phyloP scores from a whole-genome alignment of 2,797 vertebrate species.

The Alfaro cultratus region DNA sequence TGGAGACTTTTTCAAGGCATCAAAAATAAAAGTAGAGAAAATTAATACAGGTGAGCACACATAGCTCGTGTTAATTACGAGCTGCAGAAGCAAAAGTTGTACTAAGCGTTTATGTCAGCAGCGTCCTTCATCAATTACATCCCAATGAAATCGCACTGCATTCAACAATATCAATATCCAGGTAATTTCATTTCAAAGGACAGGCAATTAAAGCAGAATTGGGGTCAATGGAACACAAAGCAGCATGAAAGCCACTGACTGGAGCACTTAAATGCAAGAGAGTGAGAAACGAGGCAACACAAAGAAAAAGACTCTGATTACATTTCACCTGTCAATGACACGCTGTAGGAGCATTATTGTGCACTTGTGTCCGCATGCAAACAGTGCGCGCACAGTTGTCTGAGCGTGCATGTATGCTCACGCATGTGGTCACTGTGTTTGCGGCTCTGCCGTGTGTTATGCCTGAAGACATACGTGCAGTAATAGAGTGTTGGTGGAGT shows the following conservation, averaged over 20 bases:
- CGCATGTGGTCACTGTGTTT: conserved; percentile 43
- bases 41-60: conserved; percentile 42
- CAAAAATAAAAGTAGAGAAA: conserved; percentile 14
- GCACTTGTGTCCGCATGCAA: conserved; percentile 48
- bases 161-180: conserved; percentile 82
- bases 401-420: conserved; percentile 55
- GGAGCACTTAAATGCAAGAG: conserved; percentile 77
- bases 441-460: conserved; percentile 67
- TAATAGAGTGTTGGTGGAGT: conserved; percentile 86
- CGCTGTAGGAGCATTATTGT: conserved; percentile 78
- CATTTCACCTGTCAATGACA: conserved; percentile 86
- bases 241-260: conserved; percentile 78
- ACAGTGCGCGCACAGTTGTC: conserved; percentile 17
- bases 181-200: conserved; percentile 81
- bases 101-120: conserved; percentile 65
- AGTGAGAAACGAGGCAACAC: conserved; percentile 75
- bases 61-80: conserved; percentile 68
- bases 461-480: conserved; percentile 87
- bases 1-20: conserved; percentile 7
- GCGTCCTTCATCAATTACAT: conserved; percentile 69
- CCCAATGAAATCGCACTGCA: conserved; percentile 66
- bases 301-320: conserved; percentile 79
- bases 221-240: conserved; percentile 80
- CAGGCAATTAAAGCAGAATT: conserved; percentile 79
- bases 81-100: conserved; percentile 61